Evolutionary conservation across 2,113 vertebrate species (phyloP).

Genomic region (Anas platyrhynchos): DNA sequence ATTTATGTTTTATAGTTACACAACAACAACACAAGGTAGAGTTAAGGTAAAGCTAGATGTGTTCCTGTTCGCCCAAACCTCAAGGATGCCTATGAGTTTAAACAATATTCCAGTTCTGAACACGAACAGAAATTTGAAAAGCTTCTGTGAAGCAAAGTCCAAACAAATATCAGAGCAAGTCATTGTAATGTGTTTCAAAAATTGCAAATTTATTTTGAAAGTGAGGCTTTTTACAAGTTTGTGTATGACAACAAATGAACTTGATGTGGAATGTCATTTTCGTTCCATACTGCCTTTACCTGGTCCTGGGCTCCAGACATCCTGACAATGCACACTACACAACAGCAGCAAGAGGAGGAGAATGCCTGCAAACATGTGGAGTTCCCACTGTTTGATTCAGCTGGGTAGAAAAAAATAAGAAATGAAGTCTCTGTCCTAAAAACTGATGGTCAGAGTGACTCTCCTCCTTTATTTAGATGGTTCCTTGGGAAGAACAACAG

Average conservation of each 20-base stretch:
- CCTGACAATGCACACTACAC: neutral
- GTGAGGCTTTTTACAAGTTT: neutral
- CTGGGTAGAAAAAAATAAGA: neutral
- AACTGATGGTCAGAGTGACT: neutral
- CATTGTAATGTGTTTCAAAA: neutral
- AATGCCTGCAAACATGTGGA: neutral
- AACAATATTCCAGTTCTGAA: neutral
- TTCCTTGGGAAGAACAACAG: neutral
- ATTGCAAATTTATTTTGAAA: neutral
- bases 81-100: neutral
- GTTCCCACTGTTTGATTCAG: neutral
- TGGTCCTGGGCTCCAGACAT: neutral
- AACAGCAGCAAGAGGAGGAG: neutral
- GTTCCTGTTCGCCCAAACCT: neutral
- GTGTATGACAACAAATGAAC: neutral
- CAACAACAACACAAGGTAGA: neutral
- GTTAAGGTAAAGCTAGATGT: neutral
- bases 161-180: neutral
- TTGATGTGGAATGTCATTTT: neutral
- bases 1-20: neutral
- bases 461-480: neutral
- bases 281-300: neutral
- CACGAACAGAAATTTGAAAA: neutral
- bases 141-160: neutral
- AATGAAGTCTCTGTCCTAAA: neutral